Evolutionary conservation across 2,113 vertebrate genomes (phyloP), one percentile per base, ranked within the genome.

Genomic region (Callipepla californica): DNA sequence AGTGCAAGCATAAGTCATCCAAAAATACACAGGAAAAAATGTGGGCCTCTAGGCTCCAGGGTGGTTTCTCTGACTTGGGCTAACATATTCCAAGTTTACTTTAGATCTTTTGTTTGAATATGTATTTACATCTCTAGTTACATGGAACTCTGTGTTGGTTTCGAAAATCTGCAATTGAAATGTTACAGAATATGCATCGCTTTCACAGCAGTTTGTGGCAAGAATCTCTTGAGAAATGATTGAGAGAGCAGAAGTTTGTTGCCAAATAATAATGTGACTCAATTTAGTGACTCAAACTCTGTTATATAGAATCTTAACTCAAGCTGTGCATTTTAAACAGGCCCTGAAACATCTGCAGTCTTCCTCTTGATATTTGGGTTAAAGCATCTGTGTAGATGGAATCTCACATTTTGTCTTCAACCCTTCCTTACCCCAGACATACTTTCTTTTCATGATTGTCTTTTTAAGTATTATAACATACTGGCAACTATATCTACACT

Each of bases 271-370:
- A 91, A 94, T 87, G 74, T n/a, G n/a, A n/a, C n/a, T n/a, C n/a
- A n/a, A n/a, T 92, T 96, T 67, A 92, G 93, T 97, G 96, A 96
- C 80, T 98, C 81, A 93, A 94, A 82, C 34, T 96, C 96, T 97
- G 96, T 88, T 92, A 69, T 78, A 93, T 14, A 94, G 85, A 53
- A 69, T 87, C 93, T 92, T 95, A 97, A 93, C 40, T 85, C 26
- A 40, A 95, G 61, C 73, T 96, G 89, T 84, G 85, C 72, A 80
- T 93, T 94, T 92, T 83, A 95, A 93, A 85, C 30, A 93, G 87
- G 66, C 86, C 91, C 90, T 90, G 69, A 95, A 96, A 96, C 83
- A 89, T 89, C 84, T 95, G 61, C 85, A 95, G 79, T 66, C 93
- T 92, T 94, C 72, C 80, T 93, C 20, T 1, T 82, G 63, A 70